These are phyloP conservation scores for Atherinomorus stipes DNA, from an alignment of 2,113 vertebrate species.

Conservation along the genomic window DNA sequence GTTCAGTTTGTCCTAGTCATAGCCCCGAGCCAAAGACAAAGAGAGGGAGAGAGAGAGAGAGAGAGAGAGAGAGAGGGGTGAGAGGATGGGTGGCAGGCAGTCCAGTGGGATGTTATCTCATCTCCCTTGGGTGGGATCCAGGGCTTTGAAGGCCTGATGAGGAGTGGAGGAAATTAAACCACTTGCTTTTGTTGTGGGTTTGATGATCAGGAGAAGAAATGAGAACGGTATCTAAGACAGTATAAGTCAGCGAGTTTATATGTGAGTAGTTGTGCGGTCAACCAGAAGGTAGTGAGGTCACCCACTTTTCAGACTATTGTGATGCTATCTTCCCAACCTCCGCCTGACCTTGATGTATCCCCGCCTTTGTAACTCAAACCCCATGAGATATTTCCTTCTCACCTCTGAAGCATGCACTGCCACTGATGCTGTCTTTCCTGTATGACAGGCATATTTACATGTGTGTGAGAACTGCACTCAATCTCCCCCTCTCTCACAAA, in stretches of 20 bases:
- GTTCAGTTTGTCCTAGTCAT: constrained; percentile 58
- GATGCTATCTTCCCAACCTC: constrained; percentile 68
- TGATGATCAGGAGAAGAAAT: constrained; percentile 48
- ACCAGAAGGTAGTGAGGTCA: constrained; percentile 39
- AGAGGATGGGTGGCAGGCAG: constrained; percentile 59
- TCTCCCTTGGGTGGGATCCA: constrained; percentile 73
- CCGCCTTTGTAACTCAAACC: constrained; percentile 68
- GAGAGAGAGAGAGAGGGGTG: constrained; percentile 22
- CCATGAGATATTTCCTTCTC: constrained; percentile 46
- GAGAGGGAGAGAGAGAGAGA: constrained; percentile 15
- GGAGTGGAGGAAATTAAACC: constrained; percentile 76
- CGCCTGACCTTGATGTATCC: constrained; percentile 66
- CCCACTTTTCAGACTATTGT: constrained; percentile 36
- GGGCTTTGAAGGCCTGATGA: constrained; percentile 57
- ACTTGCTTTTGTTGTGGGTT: constrained; percentile 70
- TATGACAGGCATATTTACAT: constrained; percentile 26
- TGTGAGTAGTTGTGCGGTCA: constrained; percentile 23
- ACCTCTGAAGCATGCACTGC: constrained; percentile 48
- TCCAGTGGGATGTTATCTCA: constrained; percentile 75
- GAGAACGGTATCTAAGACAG: constrained; percentile 37
- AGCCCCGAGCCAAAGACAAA: constrained; percentile 50
- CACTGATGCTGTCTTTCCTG: constrained; percentile 57
- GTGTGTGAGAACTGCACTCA: constrained; percentile 5
- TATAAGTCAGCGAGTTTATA: constrained; percentile 32
- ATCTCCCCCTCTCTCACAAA: constrained; percentile 7